Base-by-base conservation (phyloP, 2,113 vertebrate genomes). In the Ceuthmochares aereus region DNA sequence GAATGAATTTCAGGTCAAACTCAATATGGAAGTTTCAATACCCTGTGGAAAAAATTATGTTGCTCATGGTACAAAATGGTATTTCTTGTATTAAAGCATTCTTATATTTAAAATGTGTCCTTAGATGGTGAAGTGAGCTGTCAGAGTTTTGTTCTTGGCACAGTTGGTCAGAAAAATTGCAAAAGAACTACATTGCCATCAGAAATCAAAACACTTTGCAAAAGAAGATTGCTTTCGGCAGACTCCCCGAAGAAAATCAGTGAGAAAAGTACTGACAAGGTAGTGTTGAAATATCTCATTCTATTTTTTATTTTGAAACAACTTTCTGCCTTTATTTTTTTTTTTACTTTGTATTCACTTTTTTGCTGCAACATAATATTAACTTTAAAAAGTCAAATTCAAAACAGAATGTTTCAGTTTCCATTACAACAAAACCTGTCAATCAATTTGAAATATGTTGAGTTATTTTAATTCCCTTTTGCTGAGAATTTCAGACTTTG, bases 241-340 rank as follows among this genome's bases (percentile, higher is more conserved):
- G 52, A 56, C 23, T 91, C 9, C 62, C 49, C 40, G 47, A 91
- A 91, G 47, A 67, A 94, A 90, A 77, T 32, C 23, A 70, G 45
- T 73, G 49, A 45, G 4, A 74, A 83, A 94, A 69, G 26, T 74
- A 30, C 56, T 67, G 67, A 93, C 34, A 67, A 26, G 30, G 34
- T 47, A 70, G 40, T 30, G 55, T 43, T 91, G 52, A 69, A 91
- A 74, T 13, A n/a, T 74, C 37, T 23, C 30, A 55, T 73, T 77
- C 74, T 87, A 26, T 40, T 90, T 72, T 95, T 94, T 43, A 34
- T 75, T 93, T 86, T 80, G 29, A 90, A 94, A 83, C n/a, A 64
- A 76, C 56, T 88, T 74, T 85, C 51, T 93, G 55, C 32, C 22
- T 76, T 69, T 22, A 11, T 47, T 59, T 37, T 40, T 12, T 42